Evolutionary conservation across 1,140 invertebrate species (phyloP).

Genomic region (Drosophila tropicalis): DNA sequence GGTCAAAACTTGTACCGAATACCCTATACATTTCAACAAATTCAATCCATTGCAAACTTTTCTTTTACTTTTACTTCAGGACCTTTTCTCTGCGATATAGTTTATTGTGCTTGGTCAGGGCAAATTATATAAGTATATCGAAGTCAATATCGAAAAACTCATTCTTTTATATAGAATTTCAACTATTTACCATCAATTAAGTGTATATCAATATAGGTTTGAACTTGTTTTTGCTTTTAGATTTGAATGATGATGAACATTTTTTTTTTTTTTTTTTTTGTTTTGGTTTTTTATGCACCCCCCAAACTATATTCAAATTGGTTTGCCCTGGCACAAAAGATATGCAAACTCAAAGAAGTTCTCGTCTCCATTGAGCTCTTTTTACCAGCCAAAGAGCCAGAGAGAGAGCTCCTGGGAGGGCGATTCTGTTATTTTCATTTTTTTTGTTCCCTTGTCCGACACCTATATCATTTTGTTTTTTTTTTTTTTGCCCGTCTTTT

Average conservation of each 20-base stretch:
- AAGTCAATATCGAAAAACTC: no score
- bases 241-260: neutral
- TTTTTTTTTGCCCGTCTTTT: conserved; percentile 32
- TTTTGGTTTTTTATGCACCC: conserved; percentile 33
- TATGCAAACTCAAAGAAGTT: conserved; percentile 76
- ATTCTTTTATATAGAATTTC: no score
- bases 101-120: no score
- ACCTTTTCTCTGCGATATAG: no score
- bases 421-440: neutral
- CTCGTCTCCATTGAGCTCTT: conserved; percentile 23
- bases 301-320: conserved; percentile 71
- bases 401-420: neutral
- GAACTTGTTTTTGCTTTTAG: neutral
- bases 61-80: neutral
- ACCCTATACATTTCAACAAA: no score
- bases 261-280: neutral
- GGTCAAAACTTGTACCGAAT: neutral
- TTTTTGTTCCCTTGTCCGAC: conserved; percentile 24
- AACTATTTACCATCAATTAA: neutral
- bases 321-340: conserved; percentile 62
- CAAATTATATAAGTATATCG: no score
- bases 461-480: conserved; percentile 24
- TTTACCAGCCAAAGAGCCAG: neutral
- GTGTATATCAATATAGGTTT: neutral
- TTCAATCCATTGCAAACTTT: neutral